Evolutionary conservation across 2,888 invertebrate genomes (phyloP), one percentile per base, ranked within the genome.

Genomic region (Ceraclea dissimilis): DNA sequence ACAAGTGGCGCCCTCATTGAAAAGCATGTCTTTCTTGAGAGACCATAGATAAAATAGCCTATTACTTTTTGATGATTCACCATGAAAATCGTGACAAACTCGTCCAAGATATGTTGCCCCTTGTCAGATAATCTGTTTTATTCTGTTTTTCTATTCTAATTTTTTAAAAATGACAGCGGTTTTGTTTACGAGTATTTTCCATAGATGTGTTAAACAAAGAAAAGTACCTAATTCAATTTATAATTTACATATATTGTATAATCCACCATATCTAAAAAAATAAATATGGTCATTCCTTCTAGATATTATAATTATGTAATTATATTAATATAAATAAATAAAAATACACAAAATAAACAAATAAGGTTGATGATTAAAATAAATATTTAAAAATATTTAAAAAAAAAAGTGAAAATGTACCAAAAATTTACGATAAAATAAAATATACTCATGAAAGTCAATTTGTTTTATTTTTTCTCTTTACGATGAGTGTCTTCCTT

Each of bases 331-430:
- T 39, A 16, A 8, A 39, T 39, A 39, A 39, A 39, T 39, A 39
- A 39, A 53, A 59, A 59, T 51, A 61, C 58, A 59, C 59, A 61
- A 56, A 58, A 56, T 52, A 59, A 56, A 60, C 57, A 57, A 62
- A 58, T 62, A 62, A 62, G 62, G 62, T 62, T 62, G 60, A 62
- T 62, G 62, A 62, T 60, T 62, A 62, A 57, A 52, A 39, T n/a
- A 59, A 61, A 61, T 61, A 59, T 55, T n/a, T 58, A 61, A 59
- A 57, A 60, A 60, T 59, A 61, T 57, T 53, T 54, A 59, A 57
- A 31, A 6, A 31, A 39, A 39, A 39, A 39, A 39, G 13, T 39
- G 39, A 39, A 59, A 61, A 60, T 62, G 62, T 62, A 62, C 62
- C 62, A 62, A 62, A 39, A 56, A 59, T 59, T 61, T 58, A 60